Conservation (phyloP, 2,113 vertebrate genomes). For the Ictidomys tridecemlineatus region DNA sequence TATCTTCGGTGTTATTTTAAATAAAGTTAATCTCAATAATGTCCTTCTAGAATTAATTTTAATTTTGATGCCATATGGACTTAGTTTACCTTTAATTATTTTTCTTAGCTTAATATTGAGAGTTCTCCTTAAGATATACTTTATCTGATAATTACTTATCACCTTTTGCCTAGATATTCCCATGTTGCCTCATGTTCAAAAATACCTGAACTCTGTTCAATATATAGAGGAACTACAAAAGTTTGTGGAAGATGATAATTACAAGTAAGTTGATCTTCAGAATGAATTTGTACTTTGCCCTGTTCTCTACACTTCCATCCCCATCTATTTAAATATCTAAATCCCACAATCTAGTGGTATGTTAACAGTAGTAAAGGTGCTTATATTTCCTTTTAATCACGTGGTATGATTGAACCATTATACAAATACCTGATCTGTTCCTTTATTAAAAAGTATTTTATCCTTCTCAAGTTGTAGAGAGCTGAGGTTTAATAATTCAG, state of each 20-base stretch:
- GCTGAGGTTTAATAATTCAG: slow-evolving; percentile 23
- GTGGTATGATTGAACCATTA: neutral
- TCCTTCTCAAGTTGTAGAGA: slow-evolving; percentile 35
- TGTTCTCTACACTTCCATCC: neutral
- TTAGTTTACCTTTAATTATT: slow-evolving; percentile 57
- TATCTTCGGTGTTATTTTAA: slow-evolving; percentile 41
- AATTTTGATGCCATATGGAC: neutral
- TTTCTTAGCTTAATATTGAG: slow-evolving; percentile 58
- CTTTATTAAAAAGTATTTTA: slow-evolving; percentile 34
- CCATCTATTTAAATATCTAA: neutral
- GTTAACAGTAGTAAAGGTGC: neutral
- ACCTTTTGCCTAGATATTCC: slow-evolving; percentile 92
- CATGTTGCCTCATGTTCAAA: slow-evolving; percentile 97
- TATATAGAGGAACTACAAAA: slow-evolving; percentile 99
- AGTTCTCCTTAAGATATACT: slow-evolving; percentile 16
- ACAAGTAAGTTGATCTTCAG: slow-evolving; percentile 92
- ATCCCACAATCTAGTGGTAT: neutral
- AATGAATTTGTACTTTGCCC: slow-evolving; percentile 53
- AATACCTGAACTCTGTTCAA: slow-evolving; percentile 97
- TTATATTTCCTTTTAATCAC: neutral
- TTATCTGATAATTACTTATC: slow-evolving; percentile 51
- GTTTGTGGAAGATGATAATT: slow-evolving; percentile 99
- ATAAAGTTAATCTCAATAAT: neutral
- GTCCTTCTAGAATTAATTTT: slow-evolving; percentile 48
- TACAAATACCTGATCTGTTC: neutral